Conservation (phyloP, 2,888 invertebrate species). For the Lottia gigantea region DNA sequence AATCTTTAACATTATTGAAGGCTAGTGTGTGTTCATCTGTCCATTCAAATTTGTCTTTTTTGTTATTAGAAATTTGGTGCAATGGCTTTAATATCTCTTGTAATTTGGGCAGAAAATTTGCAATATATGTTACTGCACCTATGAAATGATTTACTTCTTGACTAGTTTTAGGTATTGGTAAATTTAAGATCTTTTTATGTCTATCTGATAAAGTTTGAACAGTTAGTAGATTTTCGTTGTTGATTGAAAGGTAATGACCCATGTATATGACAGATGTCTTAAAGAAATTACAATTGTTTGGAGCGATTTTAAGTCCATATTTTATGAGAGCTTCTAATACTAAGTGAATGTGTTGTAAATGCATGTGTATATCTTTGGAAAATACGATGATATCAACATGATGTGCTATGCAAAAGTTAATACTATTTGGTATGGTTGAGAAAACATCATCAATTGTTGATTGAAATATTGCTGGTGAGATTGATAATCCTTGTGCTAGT, state of each 20-base stretch:
- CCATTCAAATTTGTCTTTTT: neutral
- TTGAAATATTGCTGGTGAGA: neutral
- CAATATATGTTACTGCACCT: neutral
- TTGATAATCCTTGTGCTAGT: neutral
- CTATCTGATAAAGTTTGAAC: neutral
- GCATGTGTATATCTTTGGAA: neutral
- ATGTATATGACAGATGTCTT: neutral
- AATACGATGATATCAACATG: neutral
- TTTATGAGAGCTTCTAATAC: neutral
- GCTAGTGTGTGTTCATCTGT: neutral
- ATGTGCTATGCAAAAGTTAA: neutral
- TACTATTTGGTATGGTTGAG: neutral
- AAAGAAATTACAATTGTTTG: neutral
- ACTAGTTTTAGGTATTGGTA: neutral
- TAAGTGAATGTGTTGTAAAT: neutral
- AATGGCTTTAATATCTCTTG: neutral
- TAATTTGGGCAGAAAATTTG: neutral
- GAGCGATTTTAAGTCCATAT: neutral
- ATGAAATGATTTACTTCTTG: neutral
- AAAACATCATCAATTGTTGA: neutral
- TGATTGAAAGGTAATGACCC: neutral
- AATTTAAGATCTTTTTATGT: neutral
- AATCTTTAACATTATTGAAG: neutral
- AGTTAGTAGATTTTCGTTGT: neutral
- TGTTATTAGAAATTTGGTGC: neutral